These are phyloP conservation scores for Caranx melampygus DNA, from an alignment of 2,113 vertebrate genomes.

Conservation along the genomic window DNA sequence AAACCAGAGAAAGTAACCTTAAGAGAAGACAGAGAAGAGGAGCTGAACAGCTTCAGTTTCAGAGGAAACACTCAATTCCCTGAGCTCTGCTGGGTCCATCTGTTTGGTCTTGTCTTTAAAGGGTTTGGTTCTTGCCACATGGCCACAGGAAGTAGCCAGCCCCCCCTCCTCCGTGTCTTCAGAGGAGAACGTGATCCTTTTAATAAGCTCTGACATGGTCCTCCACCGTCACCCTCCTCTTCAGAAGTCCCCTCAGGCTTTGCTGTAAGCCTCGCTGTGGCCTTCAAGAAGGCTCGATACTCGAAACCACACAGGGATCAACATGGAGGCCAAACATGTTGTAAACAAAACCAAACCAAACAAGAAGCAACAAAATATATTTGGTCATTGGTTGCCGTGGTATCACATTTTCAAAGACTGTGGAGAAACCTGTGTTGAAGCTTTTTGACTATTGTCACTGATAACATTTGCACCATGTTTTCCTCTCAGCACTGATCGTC, in stretches of 20 bases:
- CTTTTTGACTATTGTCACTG: not conserved
- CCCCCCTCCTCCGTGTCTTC: conserved; percentile 63
- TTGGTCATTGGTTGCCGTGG: not conserved
- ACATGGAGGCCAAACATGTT: not conserved
- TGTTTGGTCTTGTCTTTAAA: conserved; percentile 70
- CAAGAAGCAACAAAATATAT: conserved; percentile 18
- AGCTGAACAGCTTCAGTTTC: conserved; percentile 15
- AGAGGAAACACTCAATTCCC: conserved; percentile 53
- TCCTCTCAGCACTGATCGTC: conserved; percentile 20
- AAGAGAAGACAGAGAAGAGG: conserved; percentile 18
- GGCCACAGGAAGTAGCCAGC: conserved; percentile 70
- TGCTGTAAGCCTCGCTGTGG: conserved; percentile 23
- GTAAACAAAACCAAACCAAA: conserved; percentile 10
- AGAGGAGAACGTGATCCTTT: conserved; percentile 66
- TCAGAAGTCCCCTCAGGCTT: conserved; percentile 28
- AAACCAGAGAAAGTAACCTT: conserved; percentile 26
- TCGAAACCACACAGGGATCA: conserved; percentile 19
- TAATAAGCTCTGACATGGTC: conserved; percentile 50
- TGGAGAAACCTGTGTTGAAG: not conserved
- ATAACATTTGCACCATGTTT: conserved; percentile 34
- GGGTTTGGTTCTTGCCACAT: conserved; percentile 40
- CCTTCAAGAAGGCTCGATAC: conserved; percentile 10
- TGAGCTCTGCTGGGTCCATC: conserved; percentile 62
- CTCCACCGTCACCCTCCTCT: not conserved
- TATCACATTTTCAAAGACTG: not conserved